phyloP scores from a whole-genome alignment of 2,888 invertebrate species.

The Mylabris sibirica region DNA sequence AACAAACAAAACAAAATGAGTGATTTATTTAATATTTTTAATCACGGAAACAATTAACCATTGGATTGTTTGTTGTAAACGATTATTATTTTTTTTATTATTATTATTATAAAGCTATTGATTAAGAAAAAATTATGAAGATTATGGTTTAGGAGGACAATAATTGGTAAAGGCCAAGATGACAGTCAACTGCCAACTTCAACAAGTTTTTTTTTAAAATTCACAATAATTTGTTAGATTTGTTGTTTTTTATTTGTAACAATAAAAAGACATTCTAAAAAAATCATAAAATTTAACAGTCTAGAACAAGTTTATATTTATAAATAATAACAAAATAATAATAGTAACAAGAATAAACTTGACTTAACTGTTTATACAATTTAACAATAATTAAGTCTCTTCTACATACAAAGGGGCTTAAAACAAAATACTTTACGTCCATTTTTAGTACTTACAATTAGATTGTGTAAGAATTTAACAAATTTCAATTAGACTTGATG shows the following conservation, averaged over 20 bases:
- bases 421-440: conserved; percentile 51
- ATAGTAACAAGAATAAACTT: background rate
- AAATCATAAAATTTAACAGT: conserved; percentile 11
- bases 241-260: conserved; percentile 17
- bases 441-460: conserved; percentile 50
- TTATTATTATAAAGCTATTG: too few relatives aligned
- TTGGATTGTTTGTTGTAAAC: conserved; percentile 49
- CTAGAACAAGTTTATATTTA: too few relatives aligned
- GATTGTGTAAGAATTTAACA: conserved; percentile 33
- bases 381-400: background rate
- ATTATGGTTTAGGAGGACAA: conserved; percentile 55
- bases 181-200: conserved; percentile 38
- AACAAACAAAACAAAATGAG: conserved; percentile 35
- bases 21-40: conserved; percentile 38
- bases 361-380: conserved; percentile 7
- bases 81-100: conserved; percentile 33
- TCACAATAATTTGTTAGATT: conserved; percentile 16
- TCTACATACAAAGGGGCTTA: conserved; percentile 17
- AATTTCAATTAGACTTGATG: conserved; percentile 23
- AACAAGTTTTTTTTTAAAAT: conserved; percentile 24
- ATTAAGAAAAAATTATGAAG: conserved; percentile 17
- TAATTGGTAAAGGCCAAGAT: conserved; percentile 51
- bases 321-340: too few relatives aligned
- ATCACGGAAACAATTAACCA: conserved; percentile 28
- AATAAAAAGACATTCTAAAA: conserved; percentile 42